These are phyloP conservation scores for Varroa destructor DNA, from an alignment of 1,140 invertebrate species.

Conservation along the genomic window DNA sequence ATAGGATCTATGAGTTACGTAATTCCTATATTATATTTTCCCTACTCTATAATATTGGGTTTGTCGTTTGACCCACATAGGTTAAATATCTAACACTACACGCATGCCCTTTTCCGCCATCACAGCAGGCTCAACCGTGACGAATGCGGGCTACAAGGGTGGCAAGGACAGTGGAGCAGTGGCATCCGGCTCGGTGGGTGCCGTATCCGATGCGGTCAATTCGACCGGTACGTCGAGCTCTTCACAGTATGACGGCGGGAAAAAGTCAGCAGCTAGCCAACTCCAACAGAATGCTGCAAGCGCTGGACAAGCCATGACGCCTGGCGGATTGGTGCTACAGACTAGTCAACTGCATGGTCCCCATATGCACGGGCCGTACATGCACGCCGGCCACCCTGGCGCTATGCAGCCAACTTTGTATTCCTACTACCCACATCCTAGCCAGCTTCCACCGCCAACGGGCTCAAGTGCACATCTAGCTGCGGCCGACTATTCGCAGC, in stretches of 20 bases:
- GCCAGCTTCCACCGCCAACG: no score
- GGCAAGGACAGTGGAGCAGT: constrained; percentile 17
- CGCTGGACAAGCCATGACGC: constrained; percentile 10
- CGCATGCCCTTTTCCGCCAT: not conserved
- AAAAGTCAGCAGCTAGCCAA: not conserved
- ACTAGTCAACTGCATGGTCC: constrained; percentile 11
- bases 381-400: not conserved
- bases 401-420: constrained; percentile 8
- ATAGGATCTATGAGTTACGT: no score
- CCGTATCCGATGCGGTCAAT: not conserved
- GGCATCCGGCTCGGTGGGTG: not conserved
- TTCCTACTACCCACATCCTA: constrained; percentile 17
- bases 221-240: not conserved
- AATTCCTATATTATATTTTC: no score
- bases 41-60: no score
- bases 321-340: constrained; percentile 19
- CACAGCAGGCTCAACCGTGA: constrained; percentile 12
- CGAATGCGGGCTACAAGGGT: constrained; percentile 13
- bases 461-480: constrained; percentile 6
- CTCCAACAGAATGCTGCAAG: constrained; percentile 6
- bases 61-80: no score
- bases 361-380: constrained; percentile 14
- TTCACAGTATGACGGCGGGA: constrained; percentile 19
- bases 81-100: no score
- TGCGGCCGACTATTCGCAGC: constrained; percentile 8